A percentile compares a stretch with the other conserved stretches of the same genome.
Evolutionary conservation across 2,113 vertebrate species (phyloP).

Genomic region (Sebastes fasciatus): DNA sequence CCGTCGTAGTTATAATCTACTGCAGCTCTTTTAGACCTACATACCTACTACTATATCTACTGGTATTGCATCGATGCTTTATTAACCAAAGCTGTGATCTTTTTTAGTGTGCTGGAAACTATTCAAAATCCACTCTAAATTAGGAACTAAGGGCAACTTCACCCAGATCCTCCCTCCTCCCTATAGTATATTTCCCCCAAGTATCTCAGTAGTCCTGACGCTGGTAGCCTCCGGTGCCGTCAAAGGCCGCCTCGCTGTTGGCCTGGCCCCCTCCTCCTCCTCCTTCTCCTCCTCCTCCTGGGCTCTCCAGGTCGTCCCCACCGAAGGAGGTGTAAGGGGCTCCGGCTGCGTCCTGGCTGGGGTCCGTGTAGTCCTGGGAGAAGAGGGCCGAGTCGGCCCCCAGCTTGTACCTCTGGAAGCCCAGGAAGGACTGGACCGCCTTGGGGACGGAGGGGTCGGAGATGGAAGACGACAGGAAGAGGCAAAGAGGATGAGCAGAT

Average conservation of each 20-base stretch:
- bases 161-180: neutral
- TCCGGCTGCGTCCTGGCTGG: slow-evolving; percentile 90
- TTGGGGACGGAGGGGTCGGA: slow-evolving; percentile 61
- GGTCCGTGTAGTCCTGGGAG: slow-evolving; percentile 98
- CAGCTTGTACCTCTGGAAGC: slow-evolving; percentile 92
- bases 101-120: neutral
- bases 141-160: slow-evolving; percentile 39
- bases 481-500: neutral
- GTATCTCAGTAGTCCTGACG: slow-evolving; percentile 91
- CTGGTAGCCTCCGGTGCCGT: slow-evolving; percentile 91
- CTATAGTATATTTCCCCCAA: neutral
- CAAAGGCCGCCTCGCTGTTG: slow-evolving; percentile 83
- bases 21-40: too few relatives aligned
- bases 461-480: neutral
- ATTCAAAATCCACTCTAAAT: neutral
- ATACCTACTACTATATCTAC: too few relatives aligned
- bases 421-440: slow-evolving; percentile 94
- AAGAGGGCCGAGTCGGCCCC: slow-evolving; percentile 97
- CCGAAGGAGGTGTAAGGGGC: slow-evolving; percentile 91
- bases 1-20: too few relatives aligned
- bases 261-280: slow-evolving; percentile 80
- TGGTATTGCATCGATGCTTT: too few relatives aligned
- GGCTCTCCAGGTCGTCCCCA: slow-evolving; percentile 87
- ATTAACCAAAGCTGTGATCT: neutral
- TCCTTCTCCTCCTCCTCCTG: slow-evolving; percentile 46